A percentile compares a stretch with the other conserved stretches of the same genome.
Evolutionary conservation across 2,888 invertebrate species (phyloP).

Genomic region (Caenorhabditis sp.): DNA sequence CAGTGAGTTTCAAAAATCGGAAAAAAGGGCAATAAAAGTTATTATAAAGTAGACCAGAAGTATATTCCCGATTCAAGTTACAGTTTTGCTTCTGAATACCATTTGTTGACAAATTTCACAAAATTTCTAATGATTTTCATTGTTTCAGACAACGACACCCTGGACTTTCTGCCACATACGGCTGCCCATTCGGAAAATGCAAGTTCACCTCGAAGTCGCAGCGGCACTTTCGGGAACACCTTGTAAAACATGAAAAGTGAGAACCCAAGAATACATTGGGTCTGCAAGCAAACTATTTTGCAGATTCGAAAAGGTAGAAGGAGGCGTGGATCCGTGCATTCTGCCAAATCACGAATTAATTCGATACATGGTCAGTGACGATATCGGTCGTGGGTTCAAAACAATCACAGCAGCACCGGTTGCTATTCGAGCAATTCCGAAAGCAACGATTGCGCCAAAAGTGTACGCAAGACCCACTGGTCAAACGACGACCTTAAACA

Average conservation of each 20-base stretch:
- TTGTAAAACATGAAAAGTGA: constrained; percentile 73
- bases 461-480: background rate
- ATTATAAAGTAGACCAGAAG: too few relatives aligned
- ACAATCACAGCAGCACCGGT: background rate
- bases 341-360: constrained; percentile 45
- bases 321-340: constrained; percentile 41
- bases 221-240: constrained; percentile 80
- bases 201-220: constrained; percentile 78
- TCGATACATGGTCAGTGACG: constrained; percentile 60
- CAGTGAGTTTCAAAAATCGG: too few relatives aligned
- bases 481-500: background rate
- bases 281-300: constrained; percentile 16
- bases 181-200: constrained; percentile 79
- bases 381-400: constrained; percentile 46
- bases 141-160: constrained; percentile 75
- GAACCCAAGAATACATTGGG: background rate
- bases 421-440: constrained; percentile 20
- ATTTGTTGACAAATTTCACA: constrained; percentile 2
- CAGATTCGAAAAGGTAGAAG: constrained; percentile 55
- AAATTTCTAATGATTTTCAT: too few relatives aligned
- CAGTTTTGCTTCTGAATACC: too few relatives aligned
- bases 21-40: too few relatives aligned
- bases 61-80: too few relatives aligned
- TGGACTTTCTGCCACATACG: constrained; percentile 80
- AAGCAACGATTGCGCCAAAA: constrained; percentile 41